Evolutionary conservation across 1,140 invertebrate species (phyloP), one percentile per base, ranked within the genome.

Genomic region (Vanessa atalanta): DNA sequence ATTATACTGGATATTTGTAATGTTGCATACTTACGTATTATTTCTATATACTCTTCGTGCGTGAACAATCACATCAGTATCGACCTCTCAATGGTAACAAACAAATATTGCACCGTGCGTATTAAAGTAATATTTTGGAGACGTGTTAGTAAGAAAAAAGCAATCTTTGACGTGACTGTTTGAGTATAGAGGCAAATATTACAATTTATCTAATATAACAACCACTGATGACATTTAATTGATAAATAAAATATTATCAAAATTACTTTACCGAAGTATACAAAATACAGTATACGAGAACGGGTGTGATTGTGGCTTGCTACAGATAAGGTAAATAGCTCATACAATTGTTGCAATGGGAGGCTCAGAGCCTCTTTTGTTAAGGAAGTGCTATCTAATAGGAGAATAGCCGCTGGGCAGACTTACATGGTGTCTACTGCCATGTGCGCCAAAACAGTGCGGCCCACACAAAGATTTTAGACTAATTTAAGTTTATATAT

Each of bases 241-340:
- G 20, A 26, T 53, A 14, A 68, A 55, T 31, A 23, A 20, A 20
- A 70, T 82, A 84, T 65, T 83, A 88, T 88, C 87, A 91, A 91
- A 79, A 77, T 65, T 55, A 37, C 48, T 61, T 53, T 64, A 26
- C 61, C 77, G 67, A 48, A 47, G 66, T 85, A 75, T 55, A 78
- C 57, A 83, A 79, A 5, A 37, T 37, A 37, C 37, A 9, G 37
- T 43, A 43, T 43, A 43, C 77, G 64, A 79, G 73, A 85, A 79
- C 81, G 79, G 76, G 82, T 89, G 85, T 89, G 88, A 92, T 92
- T 89, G 87, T 80, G 79, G 76, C 75, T 79, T 79, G 80, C 81
- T 82, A 87, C 85, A 87, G 88, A 91, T 92, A 92, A 90, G 90
- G 90, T 88, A 92, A 92, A 92, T 92, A 91, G 88, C 88, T 92